These are phyloP conservation scores for Caiman crocodilus DNA, from an alignment of 2,797 vertebrate genomes.

Conservation along the genomic window DNA sequence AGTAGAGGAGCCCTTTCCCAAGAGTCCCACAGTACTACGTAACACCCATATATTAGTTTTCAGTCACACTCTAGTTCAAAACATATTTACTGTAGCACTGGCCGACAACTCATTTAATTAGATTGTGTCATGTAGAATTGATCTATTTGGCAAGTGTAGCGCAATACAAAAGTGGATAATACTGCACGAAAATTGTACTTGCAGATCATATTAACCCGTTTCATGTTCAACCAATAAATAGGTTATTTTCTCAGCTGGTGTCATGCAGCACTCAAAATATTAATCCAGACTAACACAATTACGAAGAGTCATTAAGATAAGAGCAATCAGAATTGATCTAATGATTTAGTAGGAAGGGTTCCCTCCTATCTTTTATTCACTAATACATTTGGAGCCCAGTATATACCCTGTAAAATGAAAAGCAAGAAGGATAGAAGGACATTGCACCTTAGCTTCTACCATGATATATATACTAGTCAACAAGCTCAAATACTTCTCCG, in stretches of 20 bases:
- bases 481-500: background rate
- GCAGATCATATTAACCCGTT: conserved; percentile 18
- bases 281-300: background rate
- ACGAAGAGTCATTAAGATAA: background rate
- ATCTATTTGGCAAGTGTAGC: conserved; percentile 40
- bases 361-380: background rate
- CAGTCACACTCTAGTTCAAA: background rate
- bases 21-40: background rate
- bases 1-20: background rate
- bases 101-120: conserved; percentile 34
- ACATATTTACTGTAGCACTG: background rate
- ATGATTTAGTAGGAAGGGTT: background rate
- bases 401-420: background rate
- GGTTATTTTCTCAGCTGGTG: background rate
- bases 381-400: background rate
- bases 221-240: conserved; percentile 32
- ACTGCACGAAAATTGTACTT: background rate
- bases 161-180: background rate
- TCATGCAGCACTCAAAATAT: conserved; percentile 33
- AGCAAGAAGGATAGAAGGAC: background rate
- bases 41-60: background rate
- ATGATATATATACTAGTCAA: background rate
- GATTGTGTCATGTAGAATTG: conserved; percentile 41
- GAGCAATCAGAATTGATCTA: background rate
- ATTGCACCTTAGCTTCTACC: background rate